Evolutionary conservation across 1,140 invertebrate genomes (phyloP), one percentile per base, ranked within the genome.

Genomic region (Tetraneura akinire): DNA sequence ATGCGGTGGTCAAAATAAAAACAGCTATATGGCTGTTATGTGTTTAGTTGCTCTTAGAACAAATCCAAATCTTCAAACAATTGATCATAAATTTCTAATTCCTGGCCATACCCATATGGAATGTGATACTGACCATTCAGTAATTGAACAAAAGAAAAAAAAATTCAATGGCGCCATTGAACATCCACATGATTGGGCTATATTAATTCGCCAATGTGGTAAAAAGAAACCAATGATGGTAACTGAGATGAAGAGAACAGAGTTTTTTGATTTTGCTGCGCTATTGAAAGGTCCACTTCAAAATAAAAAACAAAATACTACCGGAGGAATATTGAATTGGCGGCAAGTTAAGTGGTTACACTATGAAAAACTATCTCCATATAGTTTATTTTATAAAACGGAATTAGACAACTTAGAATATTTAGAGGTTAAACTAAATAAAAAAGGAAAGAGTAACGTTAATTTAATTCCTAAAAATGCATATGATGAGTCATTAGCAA

Each of bases 1-100:
- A 10, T 80, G 57, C 66, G 71, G 23, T 10, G 60, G 80, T 16
- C 80, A 80, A 18, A 81, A 81, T 80, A 80, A 66, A 53, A 81
- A 80, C 32, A 4, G 3, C 23, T 37, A 81, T 26, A 42, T 81
- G 1, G 6, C 47, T 64, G 71, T 16, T 62, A 80, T 80, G 60
- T 70, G 13, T 37, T 62, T 64, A 14, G 10, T 11, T 45, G n/a
- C n/a, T 37, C 42, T 80, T 26, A 0, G 6, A 16, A 26, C 66
- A 9, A 21, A 29, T 21, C 29, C 13, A 13, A 16, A 47, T 11
- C 42, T 80, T 9, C 4, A 16, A 42, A 3, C 3, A 37, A 68
- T 47, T 23, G 45, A 68, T 0, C 37, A 45, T 1, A 47, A 0
- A 23, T 68, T 68, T 68, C 45, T 68, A 68, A 21, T 68, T 47